Base-by-base conservation (phyloP, 35 echinoderm and acorn worm species). In the Holothuria glaberrima region DNA sequence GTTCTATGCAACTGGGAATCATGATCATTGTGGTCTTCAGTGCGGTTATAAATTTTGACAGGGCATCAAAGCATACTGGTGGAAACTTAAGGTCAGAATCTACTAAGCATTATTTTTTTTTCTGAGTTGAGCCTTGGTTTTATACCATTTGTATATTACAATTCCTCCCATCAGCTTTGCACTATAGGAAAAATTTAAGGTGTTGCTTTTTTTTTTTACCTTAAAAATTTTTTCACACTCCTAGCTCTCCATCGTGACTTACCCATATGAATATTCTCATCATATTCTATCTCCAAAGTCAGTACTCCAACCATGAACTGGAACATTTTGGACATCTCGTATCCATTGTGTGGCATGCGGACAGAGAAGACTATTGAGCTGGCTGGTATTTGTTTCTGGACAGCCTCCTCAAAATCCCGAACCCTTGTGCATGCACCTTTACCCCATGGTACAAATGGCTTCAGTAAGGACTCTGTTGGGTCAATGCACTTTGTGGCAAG, bases 401-500 rank as follows among this genome's bases (percentile, higher is more conserved):
- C 87, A 17, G 95, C 95, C 59, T 97, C 92, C 7, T 94, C 95
- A 63, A 97, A 97, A 56, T 90, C 76, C 58, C 35, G 35, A 17
- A 97, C 83, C 67, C 91, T 97, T 6, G 90, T 54, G 30, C 95
- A 97, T 21, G 38, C 89, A 30, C 89, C 21, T 6, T 86, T 69
- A 29, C 92, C 95, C 62, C 88, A 71, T 22, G 95, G 95, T 46
- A 33, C 48, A 32, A 91, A 94, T 18, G 66, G 58, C 80, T 91
- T 90, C 36, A 75, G 71, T 10, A 82, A 78, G 71, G 80, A 88
- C 72, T 81, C 58, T 66, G 88, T 58, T 19, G 59, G 81, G 95
- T 97, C 95, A 30, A 97, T 71, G 63, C 95, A 97, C 84, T 94
- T 97, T 59, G 92, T 94, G n/a, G 83, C 92, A 26, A 97, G 82